Percentiles rank a stretch among this genome's conserved stretches.
Conservation (phyloP, 2,888 invertebrate species). For the Tetragonula carbonaria region DNA sequence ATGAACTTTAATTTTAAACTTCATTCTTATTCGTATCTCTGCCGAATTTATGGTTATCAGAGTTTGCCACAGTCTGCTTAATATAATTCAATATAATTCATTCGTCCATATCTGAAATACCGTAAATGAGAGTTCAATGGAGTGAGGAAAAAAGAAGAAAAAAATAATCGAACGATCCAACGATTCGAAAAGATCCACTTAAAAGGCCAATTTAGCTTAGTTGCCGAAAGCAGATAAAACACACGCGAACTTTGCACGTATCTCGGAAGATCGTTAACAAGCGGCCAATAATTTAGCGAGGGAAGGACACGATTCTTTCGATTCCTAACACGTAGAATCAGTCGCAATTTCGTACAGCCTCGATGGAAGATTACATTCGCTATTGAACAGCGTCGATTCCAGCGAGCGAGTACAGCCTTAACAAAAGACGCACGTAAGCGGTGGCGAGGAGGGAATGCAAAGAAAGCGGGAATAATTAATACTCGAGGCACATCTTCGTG, state of each 20-base stretch:
- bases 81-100: too few relatives aligned
- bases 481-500: constrained; percentile 27
- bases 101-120: too few relatives aligned
- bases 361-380: neutral
- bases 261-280: neutral
- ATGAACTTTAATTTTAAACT: too few relatives aligned
- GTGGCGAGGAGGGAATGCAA: constrained; percentile 15
- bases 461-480: constrained; percentile 49
- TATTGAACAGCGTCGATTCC: constrained; percentile 1
- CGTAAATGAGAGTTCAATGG: too few relatives aligned
- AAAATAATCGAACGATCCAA: too few relatives aligned
- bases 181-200: too few relatives aligned
- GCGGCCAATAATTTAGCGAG: neutral
- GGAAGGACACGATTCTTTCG: neutral
- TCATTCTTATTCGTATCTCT: too few relatives aligned
- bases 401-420: neutral
- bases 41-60: too few relatives aligned
- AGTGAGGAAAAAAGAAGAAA: too few relatives aligned
- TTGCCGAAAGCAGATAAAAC: neutral
- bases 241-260: neutral
- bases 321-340: constrained; percentile 3
- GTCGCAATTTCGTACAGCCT: neutral
- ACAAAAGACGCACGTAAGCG: constrained; percentile 35
- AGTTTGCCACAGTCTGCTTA: too few relatives aligned
- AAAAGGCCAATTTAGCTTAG: too few relatives aligned